phyloP scores from a whole-genome alignment of 2,888 invertebrate genomes.

The Drosophila austrosaltans region DNA sequence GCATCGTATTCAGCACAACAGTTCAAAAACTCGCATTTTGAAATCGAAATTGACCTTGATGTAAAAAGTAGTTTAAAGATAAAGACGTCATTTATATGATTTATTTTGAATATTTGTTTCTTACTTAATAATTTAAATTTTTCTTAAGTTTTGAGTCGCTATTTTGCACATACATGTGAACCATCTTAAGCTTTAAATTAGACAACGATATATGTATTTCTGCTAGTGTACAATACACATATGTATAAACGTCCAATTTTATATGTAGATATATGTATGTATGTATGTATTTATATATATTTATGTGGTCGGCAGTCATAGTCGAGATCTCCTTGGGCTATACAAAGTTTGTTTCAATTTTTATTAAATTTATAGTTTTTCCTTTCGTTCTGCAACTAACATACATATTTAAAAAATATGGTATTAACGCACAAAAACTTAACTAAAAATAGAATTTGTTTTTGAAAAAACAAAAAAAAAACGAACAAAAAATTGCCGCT shows the following conservation, averaged over 20 bases:
- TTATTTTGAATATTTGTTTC: no score
- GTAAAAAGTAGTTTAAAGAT: no score
- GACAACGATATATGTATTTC: background rate
- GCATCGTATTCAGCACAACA: no score
- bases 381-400: conserved; percentile 48
- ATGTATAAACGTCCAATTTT: background rate
- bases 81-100: no score
- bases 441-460: conserved; percentile 71
- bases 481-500: conserved; percentile 46
- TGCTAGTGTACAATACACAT: background rate
- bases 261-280: background rate
- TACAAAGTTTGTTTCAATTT: conserved; percentile 59
- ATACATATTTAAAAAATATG: conserved; percentile 72
- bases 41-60: background rate
- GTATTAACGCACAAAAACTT: conserved; percentile 77
- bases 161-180: no score
- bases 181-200: background rate
- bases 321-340: conserved; percentile 22
- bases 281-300: conserved; percentile 40
- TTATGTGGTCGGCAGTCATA: conserved; percentile 12
- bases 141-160: no score
- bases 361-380: conserved; percentile 60
- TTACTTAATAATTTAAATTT: no score
- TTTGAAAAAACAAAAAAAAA: conserved; percentile 47
- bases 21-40: background rate